Conservation (phyloP, 2,888 invertebrate genomes). For the Thereva unica region DNA sequence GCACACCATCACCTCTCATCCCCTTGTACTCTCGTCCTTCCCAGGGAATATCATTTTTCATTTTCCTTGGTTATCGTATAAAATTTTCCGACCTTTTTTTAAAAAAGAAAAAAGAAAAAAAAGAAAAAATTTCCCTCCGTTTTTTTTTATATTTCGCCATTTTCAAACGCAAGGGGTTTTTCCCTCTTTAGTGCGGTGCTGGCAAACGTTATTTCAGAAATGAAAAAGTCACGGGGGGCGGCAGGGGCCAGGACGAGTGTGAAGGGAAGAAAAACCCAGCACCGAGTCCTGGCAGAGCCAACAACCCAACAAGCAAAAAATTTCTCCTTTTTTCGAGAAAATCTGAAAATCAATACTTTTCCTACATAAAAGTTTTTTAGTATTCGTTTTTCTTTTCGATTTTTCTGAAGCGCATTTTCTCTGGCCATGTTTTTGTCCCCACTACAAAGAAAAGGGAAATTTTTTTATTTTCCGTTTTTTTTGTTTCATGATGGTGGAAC, state of each 20-base stretch:
- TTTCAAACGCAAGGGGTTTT: neutral
- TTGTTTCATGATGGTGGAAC: neutral
- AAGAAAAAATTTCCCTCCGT: constrained; percentile 4
- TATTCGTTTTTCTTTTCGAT: neutral
- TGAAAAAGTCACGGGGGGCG: constrained; percentile 8
- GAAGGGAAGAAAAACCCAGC: no score
- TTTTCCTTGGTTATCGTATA: constrained; percentile 20
- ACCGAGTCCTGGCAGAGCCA: no score
- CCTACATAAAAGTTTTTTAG: constrained; percentile 8
- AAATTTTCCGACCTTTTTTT: constrained; percentile 24
- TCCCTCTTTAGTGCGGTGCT: neutral
- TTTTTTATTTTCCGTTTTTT: constrained; percentile 1
- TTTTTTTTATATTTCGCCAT: constrained; percentile 8
- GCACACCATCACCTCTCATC: constrained; percentile 13
- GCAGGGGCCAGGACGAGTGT: neutral
- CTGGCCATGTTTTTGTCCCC: no score
- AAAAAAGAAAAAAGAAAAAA: no score
- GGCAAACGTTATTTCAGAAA: neutral
- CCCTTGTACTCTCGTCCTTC: neutral
- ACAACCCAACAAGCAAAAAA: no score
- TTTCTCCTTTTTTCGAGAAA: constrained; percentile 1
- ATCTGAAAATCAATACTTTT: constrained; percentile 28
- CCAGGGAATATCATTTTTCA: constrained; percentile 17
- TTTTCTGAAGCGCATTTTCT: neutral
- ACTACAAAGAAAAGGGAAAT: no score